Conservation (phyloP, 2,113 vertebrate genomes). For the Calidris pugnax region DNA sequence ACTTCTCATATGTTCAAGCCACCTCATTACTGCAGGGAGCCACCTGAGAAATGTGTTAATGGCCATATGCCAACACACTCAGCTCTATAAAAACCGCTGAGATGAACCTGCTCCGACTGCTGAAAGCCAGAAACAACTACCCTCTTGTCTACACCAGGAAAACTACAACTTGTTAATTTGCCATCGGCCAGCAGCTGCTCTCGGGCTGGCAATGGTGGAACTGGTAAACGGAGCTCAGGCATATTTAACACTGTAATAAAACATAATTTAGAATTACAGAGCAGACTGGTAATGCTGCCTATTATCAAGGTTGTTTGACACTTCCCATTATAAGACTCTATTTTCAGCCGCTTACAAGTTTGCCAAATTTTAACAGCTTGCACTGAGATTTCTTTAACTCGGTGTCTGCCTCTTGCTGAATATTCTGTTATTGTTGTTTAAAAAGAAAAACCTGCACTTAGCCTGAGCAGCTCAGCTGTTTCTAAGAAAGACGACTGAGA, state of each 20-base stretch:
- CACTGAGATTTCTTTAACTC: conserved; percentile 33
- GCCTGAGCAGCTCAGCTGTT: conserved; percentile 32
- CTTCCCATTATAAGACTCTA: conserved; percentile 56
- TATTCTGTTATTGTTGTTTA: conserved; percentile 33
- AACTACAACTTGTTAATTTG: conserved; percentile 63
- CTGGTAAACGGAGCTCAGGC: conserved; percentile 31
- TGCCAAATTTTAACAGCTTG: conserved; percentile 62
- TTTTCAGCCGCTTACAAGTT: conserved; percentile 42
- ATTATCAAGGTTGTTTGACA: conserved; percentile 63
- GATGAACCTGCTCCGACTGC: conserved; percentile 49
- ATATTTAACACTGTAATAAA: conserved; percentile 64
- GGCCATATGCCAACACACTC: conserved; percentile 14
- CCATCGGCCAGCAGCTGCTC: conserved; percentile 47
- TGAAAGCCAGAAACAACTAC: conserved; percentile 53
- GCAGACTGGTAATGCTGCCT: conserved; percentile 57
- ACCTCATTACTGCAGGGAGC: conserved; percentile 26
- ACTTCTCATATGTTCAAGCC: background rate
- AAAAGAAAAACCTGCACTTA: background rate
- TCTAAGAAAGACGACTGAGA: conserved; percentile 1
- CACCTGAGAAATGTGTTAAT: conserved; percentile 65
- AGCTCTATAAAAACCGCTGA: background rate
- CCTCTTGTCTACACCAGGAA: conserved; percentile 42
- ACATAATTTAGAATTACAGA: conserved; percentile 56
- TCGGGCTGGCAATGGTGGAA: conserved; percentile 20
- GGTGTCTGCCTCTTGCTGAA: conserved; percentile 17